Percentiles rank a stretch among this genome's conserved stretches.
Conservation (phyloP, 1,140 invertebrate species). For the Drosophila dunni region DNA sequence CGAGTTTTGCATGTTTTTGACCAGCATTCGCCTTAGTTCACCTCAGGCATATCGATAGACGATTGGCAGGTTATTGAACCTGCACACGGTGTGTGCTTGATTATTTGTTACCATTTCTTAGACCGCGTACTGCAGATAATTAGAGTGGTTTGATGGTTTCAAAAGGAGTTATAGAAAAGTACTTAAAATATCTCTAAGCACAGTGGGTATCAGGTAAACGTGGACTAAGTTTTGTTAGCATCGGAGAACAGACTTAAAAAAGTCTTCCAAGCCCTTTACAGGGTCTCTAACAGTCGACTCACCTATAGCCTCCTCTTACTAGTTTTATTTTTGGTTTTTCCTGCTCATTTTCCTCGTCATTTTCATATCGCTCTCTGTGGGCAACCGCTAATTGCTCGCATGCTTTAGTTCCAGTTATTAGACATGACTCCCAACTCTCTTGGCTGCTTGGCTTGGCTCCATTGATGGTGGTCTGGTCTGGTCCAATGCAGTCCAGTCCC, state of each 20-base stretch:
- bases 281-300: too few relatives aligned
- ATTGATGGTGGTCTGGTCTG: constrained; percentile 40
- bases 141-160: too few relatives aligned
- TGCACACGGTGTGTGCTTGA: constrained; percentile 25
- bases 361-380: constrained; percentile 24
- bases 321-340: constrained; percentile 27
- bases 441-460: neutral
- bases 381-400: constrained; percentile 72
- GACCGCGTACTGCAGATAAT: constrained; percentile 1
- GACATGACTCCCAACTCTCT: constrained; percentile 54
- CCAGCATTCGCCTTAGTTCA: constrained; percentile 10
- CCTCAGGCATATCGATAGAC: constrained; percentile 54
- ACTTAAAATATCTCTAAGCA: too few relatives aligned
- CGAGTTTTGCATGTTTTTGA: constrained; percentile 54
- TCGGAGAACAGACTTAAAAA: too few relatives aligned
- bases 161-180: too few relatives aligned
- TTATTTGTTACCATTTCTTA: constrained; percentile 65
- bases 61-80: constrained; percentile 71
- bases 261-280: too few relatives aligned
- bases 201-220: too few relatives aligned
- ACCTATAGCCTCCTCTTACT: too few relatives aligned
- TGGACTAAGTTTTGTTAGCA: too few relatives aligned
- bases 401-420: constrained; percentile 82
- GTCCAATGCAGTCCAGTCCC: constrained; percentile 21
- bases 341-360: constrained; percentile 7